phyloP scores from a whole-genome alignment of 2,113 vertebrate genomes.

The Oceanites oceanicus region DNA sequence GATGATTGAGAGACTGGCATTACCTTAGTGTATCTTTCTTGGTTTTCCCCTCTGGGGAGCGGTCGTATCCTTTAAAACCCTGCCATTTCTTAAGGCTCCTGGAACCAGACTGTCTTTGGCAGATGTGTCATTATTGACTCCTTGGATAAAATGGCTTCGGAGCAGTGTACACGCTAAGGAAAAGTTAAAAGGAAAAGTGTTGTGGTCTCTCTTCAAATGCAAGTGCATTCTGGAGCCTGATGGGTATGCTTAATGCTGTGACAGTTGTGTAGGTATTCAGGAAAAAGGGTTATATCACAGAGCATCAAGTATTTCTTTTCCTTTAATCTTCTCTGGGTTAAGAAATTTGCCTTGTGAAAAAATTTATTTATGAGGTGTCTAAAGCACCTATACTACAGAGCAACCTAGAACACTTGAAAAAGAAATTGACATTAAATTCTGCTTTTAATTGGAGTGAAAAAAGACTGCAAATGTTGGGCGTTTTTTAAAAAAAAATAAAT shows the following conservation, averaged over 20 bases:
- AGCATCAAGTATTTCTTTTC: background rate
- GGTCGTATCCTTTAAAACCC: background rate
- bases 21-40: background rate
- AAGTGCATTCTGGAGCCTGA: background rate
- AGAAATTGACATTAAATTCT: background rate
- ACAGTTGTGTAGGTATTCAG: background rate
- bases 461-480: background rate
- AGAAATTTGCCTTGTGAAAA: background rate
- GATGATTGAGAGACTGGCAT: background rate
- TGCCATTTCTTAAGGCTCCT: background rate
- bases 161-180: fast-evolving
- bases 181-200: background rate
- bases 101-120: background rate
- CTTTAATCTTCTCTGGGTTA: background rate
- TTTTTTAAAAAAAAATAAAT: background rate
- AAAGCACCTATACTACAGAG: background rate
- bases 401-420: background rate
- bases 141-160: background rate
- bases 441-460: background rate
- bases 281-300: background rate
- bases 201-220: background rate
- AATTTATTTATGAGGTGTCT: background rate
- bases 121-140: background rate
- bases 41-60: background rate
- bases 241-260: background rate